Percentiles rank a stretch among this genome's conserved stretches.
phyloP scores from a whole-genome alignment of 2,888 invertebrate species.

The Amitus sp. region DNA sequence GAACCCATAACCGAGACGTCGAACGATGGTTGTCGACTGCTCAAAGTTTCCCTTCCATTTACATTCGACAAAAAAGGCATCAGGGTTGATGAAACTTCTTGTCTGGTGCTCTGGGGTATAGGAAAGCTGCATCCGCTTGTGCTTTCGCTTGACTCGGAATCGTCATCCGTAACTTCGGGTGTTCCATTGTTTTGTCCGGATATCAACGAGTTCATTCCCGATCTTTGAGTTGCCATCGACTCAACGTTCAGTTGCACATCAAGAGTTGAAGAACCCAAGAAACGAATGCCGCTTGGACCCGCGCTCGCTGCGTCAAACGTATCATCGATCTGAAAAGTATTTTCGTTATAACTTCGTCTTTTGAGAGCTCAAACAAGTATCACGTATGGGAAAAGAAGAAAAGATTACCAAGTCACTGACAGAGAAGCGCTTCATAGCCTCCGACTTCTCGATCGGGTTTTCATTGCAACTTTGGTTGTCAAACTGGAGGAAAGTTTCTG shows the following conservation, averaged over 20 bases:
- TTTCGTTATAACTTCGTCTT: too few species aligned
- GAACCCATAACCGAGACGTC: too few species aligned
- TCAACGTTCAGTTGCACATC: constrained; percentile 49
- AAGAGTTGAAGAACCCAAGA: constrained; percentile 61
- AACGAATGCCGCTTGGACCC: constrained; percentile 52
- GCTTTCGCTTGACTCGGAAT: constrained; percentile 71
- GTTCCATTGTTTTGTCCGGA: constrained; percentile 51
- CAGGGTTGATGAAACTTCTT: constrained; percentile 51
- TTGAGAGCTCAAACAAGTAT: too few species aligned
- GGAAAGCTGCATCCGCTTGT: constrained; percentile 71
- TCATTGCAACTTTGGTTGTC: constrained; percentile 7
- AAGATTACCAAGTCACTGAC: constrained; percentile 35
- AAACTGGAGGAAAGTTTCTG: constrained; percentile 54
- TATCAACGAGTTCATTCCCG: constrained; percentile 49
- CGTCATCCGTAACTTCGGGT: constrained; percentile 65
- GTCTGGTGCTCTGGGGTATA: constrained; percentile 64
- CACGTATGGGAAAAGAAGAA: too few species aligned
- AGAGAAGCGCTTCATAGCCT: too few species aligned
- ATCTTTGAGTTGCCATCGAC: constrained; percentile 44
- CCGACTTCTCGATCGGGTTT: too few species aligned
- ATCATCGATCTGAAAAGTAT: constrained; percentile 50
- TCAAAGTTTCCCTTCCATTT: too few species aligned
- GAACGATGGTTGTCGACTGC: too few species aligned
- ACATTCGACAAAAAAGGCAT: too few species aligned
- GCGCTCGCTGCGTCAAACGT: constrained; percentile 53